Conservation (phyloP, 2,888 invertebrate genomes). For the Pherbina coryleti region DNA sequence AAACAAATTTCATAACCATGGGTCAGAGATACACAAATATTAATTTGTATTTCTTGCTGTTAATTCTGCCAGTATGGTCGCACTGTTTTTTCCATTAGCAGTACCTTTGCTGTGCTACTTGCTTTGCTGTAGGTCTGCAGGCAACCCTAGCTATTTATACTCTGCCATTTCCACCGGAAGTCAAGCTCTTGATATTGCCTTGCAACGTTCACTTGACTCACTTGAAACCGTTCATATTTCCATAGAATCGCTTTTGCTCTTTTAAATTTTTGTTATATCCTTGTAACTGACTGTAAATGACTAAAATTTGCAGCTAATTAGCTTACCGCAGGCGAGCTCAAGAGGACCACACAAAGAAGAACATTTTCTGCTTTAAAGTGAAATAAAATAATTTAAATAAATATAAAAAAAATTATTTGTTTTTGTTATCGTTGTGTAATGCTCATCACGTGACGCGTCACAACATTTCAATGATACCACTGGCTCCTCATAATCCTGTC, state of each 20-base stretch:
- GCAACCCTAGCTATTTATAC: too few species aligned
- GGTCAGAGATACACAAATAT: too few species aligned
- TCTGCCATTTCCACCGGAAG: too few species aligned
- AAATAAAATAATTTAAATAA: too few species aligned
- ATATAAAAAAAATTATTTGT: background rate
- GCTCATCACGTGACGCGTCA: background rate
- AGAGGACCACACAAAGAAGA: background rate
- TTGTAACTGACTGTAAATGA: background rate
- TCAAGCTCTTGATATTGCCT: too few species aligned
- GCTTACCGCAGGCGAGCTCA: constrained; percentile 17
- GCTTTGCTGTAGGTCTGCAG: too few species aligned
- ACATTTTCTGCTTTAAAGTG: background rate
- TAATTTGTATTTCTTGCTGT: too few species aligned
- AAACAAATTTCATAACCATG: too few species aligned
- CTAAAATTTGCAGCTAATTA: constrained; percentile 11
- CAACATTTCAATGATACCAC: background rate
- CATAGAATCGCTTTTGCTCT: background rate
- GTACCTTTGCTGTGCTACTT: too few species aligned
- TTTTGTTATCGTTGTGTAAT: background rate
- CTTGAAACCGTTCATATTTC: background rate
- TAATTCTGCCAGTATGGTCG: too few species aligned
- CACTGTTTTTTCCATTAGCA: too few species aligned
- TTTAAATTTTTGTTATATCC: background rate
- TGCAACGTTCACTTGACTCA: background rate
- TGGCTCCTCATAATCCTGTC: background rate